These are phyloP conservation scores for Adelphocoris suturalis DNA, from an alignment of 2,888 invertebrate genomes.

Conservation along the genomic window DNA sequence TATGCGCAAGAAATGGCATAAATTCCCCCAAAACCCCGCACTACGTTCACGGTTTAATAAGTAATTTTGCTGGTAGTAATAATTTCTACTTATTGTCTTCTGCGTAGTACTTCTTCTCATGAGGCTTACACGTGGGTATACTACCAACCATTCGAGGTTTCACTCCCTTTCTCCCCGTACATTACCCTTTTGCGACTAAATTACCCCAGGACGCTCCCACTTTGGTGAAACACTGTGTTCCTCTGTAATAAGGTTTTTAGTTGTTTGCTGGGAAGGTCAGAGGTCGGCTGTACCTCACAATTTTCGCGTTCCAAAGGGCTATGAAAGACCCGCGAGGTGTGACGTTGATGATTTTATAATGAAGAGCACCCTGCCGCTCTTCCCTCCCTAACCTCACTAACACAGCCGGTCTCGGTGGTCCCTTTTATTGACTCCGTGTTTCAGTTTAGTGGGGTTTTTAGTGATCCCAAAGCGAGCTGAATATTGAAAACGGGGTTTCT, in stretches of 20 bases:
- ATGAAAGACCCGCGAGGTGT: conserved; percentile 17
- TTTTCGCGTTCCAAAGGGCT: background rate
- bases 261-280: background rate
- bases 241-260: conserved; percentile 25
- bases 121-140: too few species aligned
- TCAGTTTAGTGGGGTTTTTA: conserved; percentile 3
- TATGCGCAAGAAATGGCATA: too few species aligned
- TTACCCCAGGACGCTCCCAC: background rate
- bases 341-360: conserved; percentile 25
- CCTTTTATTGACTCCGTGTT: conserved; percentile 11
- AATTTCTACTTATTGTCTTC: too few species aligned
- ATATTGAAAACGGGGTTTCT: background rate
- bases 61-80: too few species aligned
- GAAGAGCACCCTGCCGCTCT: background rate
- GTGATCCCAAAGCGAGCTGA: background rate
- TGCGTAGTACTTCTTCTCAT: too few species aligned
- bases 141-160: background rate
- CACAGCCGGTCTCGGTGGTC: background rate
- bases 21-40: too few species aligned
- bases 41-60: too few species aligned
- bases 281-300: background rate
- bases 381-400: background rate
- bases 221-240: conserved; percentile 4
- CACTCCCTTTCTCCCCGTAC: background rate
- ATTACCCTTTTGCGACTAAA: background rate